phyloP scores from a whole-genome alignment of 1,140 invertebrate genomes.

The Plodia interpunctella region DNA sequence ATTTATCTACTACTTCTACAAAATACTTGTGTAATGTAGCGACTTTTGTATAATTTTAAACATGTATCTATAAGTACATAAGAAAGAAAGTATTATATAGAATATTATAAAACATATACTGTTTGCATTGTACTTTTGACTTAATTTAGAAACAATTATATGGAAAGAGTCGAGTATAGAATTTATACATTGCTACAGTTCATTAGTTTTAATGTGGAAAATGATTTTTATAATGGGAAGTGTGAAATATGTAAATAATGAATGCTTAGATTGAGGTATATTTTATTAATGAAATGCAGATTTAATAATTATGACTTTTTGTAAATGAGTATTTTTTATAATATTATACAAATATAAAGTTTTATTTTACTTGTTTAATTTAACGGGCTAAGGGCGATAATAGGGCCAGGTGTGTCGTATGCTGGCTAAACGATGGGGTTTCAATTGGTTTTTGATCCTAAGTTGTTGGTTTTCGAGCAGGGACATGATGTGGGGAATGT shows the following conservation, averaged over 20 bases:
- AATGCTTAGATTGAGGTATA: conserved; percentile 6
- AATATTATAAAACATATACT: no score
- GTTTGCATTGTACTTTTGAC: no score
- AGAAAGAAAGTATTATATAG: no score
- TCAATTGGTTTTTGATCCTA: conserved; percentile 77
- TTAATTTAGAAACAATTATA: no score
- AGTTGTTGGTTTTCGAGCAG: conserved; percentile 79
- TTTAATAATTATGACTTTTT: conserved; percentile 20
- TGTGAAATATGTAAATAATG: not conserved
- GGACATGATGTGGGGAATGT: conserved; percentile 80
- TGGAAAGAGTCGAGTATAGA: no score
- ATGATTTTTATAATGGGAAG: no score
- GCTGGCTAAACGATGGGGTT: conserved; percentile 78
- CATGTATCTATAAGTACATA: not conserved
- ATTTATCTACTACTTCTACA: no score
- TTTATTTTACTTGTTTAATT: conserved; percentile 18
- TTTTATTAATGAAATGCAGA: conserved; percentile 8
- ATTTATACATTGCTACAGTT: no score
- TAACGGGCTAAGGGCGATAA: conserved; percentile 54
- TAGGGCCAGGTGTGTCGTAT: conserved; percentile 79
- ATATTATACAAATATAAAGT: conserved; percentile 17
- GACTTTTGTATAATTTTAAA: not conserved
- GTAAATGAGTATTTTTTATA: conserved; percentile 15
- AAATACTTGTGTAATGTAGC: no score
- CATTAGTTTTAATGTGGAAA: no score